Evolutionary conservation across 2,888 invertebrate species (phyloP).

Genomic region (Cephus sareptanus): DNA sequence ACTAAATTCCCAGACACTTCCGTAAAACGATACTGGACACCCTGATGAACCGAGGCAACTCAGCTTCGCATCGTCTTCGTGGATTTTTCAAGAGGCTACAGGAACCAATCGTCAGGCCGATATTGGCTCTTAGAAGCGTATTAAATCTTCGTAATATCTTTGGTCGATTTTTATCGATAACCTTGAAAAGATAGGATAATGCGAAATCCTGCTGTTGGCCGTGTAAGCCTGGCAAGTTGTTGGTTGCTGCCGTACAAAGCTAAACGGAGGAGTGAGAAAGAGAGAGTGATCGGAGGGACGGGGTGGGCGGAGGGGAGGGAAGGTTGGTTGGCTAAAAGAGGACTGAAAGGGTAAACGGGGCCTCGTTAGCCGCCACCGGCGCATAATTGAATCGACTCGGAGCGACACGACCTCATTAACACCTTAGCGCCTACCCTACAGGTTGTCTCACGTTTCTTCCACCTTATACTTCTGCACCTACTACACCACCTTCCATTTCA

Average conservation of each 20-base stretch:
- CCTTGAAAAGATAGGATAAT: conserved; percentile 25
- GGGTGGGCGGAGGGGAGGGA: conserved; percentile 10
- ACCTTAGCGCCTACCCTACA: conserved; percentile 63
- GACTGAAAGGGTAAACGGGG: conserved; percentile 58
- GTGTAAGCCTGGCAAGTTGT: not conserved
- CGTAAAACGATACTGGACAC: conserved; percentile 29
- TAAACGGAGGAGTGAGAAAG: conserved; percentile 1
- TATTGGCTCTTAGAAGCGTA: not conserved
- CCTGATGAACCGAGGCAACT: not conserved
- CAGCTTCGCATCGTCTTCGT: not conserved
- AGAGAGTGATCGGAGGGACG: not conserved
- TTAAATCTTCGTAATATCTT: not conserved
- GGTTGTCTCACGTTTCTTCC: conserved; percentile 60
- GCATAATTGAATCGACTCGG: conserved; percentile 65
- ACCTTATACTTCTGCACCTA: conserved; percentile 21
- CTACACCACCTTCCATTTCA: conserved; percentile 10
- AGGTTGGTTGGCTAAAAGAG: conserved; percentile 50
- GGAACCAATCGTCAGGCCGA: not conserved
- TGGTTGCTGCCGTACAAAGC: not conserved
- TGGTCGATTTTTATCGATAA: conserved; percentile 9
- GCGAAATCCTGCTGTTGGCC: conserved; percentile 15
- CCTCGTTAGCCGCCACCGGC: conserved; percentile 62
- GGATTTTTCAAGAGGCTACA: not conserved
- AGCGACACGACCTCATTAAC: conserved; percentile 66
- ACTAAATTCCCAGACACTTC: conserved; percentile 39